Conservation (phyloP, 1,140 invertebrate genomes). For the Macrostomum lignano region DNA sequence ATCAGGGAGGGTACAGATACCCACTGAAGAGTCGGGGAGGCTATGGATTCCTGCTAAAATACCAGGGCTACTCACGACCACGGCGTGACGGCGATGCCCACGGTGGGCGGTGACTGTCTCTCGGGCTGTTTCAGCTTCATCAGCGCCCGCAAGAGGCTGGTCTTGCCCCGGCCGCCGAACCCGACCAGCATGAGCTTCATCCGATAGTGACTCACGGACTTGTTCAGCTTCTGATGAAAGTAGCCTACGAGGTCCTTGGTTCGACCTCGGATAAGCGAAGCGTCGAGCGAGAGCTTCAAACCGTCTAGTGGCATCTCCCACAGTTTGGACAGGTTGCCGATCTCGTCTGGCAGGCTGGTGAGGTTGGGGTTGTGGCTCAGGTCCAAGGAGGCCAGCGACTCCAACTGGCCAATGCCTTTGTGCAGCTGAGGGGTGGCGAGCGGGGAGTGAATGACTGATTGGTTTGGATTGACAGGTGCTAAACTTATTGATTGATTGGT, state of each 20-base stretch:
- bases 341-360: too few species aligned
- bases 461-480: too few species aligned
- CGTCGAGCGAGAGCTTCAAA: slow-evolving; percentile 11
- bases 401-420: slow-evolving; percentile 14
- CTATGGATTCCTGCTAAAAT: too few species aligned
- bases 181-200: slow-evolving; percentile 94
- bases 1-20: too few species aligned
- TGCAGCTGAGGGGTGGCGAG: too few species aligned
- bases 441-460: too few species aligned
- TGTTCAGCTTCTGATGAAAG: slow-evolving; percentile 18
- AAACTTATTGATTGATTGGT: too few species aligned
- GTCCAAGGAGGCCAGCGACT: slow-evolving; percentile 15
- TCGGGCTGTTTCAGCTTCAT: slow-evolving; percentile 41
- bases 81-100: slow-evolving; percentile 19
- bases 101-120: slow-evolving; percentile 11
- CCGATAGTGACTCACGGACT: slow-evolving; percentile 55
- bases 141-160: slow-evolving; percentile 61
- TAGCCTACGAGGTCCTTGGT: slow-evolving; percentile 16
- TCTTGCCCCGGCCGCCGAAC: slow-evolving; percentile 65
- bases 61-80: slow-evolving; percentile 14
- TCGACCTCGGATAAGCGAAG: slow-evolving; percentile 11
- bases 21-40: too few species aligned
- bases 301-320: slow-evolving; percentile 16
- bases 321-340: slow-evolving; percentile 13
- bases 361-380: slow-evolving; percentile 15